Base-by-base conservation (phyloP, 2,113 vertebrate genomes). In the Climacteris rufus region DNA sequence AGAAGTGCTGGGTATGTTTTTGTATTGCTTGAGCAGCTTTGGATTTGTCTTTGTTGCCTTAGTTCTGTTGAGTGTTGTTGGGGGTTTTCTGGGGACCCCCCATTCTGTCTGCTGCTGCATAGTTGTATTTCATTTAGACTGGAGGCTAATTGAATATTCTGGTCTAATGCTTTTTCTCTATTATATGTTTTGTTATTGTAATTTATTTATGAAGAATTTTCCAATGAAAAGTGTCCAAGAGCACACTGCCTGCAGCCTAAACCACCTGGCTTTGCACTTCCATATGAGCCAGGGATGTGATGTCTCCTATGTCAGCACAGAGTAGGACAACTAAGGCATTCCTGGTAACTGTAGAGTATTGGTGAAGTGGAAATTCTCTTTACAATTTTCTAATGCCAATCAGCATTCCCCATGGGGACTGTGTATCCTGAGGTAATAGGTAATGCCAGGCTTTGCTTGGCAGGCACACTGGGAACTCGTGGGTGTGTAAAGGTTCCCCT, bases 281-380 rank as follows among this genome's bases (percentile, higher is more conserved):
- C 10, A 2, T 31, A 21, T 1, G 1, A 40, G 57, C n/a, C 54
- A 71, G 27, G 45, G 78, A 42, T 45, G 54, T 19, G 49, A 31
- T 1, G 1, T 31, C 21, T 49, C 7, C 0, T 15, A 3, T 15
- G 17, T 27, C 61, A 77, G 31, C n/a, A 15, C 1, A 28, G 30
- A 33, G 18, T 8, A 27, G 24, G 44, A 72, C 40, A 63, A 45
- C n/a, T n/a, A n/a, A 21, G 28, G 52, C 13, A 9, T 9, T 69
- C 22, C 54, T 35, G 6, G 42, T 15, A 71, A 76, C 14, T 83
- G 50, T 12, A 53, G 42, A 74, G 8, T 13, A 20, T 11, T 7
- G 31, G 6, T 27, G 74, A 82, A 44, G 33, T 47, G 39, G 42
- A 72, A 81, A 72, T 52, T 24, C 31, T 78, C 40, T 75, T 56